These are phyloP conservation scores for Aplocera efformata DNA, from an alignment of 2,888 invertebrate species.

Conservation along the genomic window DNA sequence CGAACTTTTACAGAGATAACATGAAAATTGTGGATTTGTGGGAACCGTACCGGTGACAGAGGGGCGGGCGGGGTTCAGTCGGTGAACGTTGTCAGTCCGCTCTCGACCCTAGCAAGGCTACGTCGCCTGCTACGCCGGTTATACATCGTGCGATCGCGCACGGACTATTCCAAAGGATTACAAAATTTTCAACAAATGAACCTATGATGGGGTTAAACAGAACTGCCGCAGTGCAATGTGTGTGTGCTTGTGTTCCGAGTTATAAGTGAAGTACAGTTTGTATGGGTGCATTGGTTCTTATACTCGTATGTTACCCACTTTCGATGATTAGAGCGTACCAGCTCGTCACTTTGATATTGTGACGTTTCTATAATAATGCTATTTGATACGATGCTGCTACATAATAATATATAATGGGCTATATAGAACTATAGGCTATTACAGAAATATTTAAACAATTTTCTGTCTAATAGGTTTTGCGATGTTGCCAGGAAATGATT, in stretches of 20 bases:
- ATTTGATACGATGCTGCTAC: conserved; percentile 28
- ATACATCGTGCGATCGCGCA: conserved; percentile 47
- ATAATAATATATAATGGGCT: no score
- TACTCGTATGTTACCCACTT: conserved; percentile 59
- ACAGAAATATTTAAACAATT: no score
- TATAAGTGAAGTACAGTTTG: conserved; percentile 56
- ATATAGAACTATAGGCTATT: no score
- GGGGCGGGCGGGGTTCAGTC: conserved; percentile 54
- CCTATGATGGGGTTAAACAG: conserved; percentile 38
- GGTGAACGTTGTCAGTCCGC: conserved; percentile 57
- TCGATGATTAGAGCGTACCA: conserved; percentile 53
- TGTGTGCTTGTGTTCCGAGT: conserved; percentile 52
- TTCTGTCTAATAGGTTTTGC: no score
- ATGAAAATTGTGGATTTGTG: conserved; percentile 77
- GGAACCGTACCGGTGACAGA: conserved; percentile 61
- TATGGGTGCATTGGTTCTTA: conserved; percentile 67
- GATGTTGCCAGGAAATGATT: no score
- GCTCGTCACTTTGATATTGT: conserved; percentile 37
- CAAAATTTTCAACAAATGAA: conserved; percentile 25
- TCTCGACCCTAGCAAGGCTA: conserved; percentile 47
- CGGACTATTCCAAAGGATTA: conserved; percentile 37
- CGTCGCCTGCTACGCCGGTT: conserved; percentile 27
- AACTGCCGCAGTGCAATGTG: conserved; percentile 54
- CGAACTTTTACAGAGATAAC: conserved; percentile 75
- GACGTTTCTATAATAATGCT: conserved; percentile 51